Evolutionary conservation across 2,888 invertebrate genomes (phyloP), one percentile per base, ranked within the genome.

Genomic region (Drosophila neutralis): DNA sequence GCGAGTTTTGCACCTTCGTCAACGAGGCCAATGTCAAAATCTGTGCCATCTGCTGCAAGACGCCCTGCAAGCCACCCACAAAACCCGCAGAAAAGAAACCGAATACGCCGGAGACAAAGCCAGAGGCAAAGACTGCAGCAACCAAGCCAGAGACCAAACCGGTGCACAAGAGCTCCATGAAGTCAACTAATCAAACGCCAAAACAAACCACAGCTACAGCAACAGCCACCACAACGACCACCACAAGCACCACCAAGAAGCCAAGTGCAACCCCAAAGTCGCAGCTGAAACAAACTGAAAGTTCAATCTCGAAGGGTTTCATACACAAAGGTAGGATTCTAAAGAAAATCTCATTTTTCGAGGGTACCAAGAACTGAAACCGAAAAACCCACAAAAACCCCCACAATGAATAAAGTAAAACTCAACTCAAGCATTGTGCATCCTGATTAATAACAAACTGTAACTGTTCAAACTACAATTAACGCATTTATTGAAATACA

Each of bases 1-100:
- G 98, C 92, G 97, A 97, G 89, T 97, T 97, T 90, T 98, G 98
- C 91, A 98, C 98, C 0, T 98, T 96, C 91, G 96, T 97, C 4
- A 98, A 98, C 91, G 96, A 96, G 72, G 94, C 96, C 0, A 96
- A 96, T 27, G 95, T 95, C 0, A 95, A 96, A 82, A 96, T 98
- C 45, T 98, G 98, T 91, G 94, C 95, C 18, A 95, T 98, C 59
- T 98, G 98, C 91, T 98, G 98, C 90, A 97, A 97, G 91, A 98
- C 98, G 0, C 95, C 95, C 1, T 94, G 94, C 15, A 91, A 83
- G 31, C 68, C 83, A 0, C 92, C 83, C 1, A 67, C 64, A 27
- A 60, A 58, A 15, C 27, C 54, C 15, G 27, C 62, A 11, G 61
- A 62, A 5, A 56, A 59, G 13, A n/a, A 27, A 33, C 59, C 18